Evolutionary conservation across 2,113 vertebrate species (phyloP).

Genomic region (Odontophorus gujanensis): DNA sequence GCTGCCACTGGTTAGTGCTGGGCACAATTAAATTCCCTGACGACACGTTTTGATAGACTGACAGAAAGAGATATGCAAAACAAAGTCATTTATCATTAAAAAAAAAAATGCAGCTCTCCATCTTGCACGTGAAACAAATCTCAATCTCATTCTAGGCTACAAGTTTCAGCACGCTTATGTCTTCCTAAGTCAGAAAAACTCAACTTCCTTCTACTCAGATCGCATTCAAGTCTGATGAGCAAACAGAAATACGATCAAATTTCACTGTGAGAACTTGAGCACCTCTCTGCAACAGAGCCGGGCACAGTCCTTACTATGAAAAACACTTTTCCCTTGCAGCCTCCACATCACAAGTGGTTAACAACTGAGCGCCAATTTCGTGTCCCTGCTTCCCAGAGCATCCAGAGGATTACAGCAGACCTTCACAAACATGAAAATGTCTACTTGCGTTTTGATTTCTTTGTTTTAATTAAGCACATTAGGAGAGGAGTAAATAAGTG

Average conservation of each 20-base stretch:
- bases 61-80: constrained; percentile 46
- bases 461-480: neutral
- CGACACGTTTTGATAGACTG: constrained; percentile 42
- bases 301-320: neutral
- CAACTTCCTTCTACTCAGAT: neutral
- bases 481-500: neutral
- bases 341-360: neutral
- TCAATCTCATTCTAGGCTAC: constrained; percentile 41
- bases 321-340: neutral
- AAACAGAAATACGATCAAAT: neutral
- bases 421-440: neutral
- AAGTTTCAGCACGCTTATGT: neutral
- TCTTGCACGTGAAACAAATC: neutral
- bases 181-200: neutral
- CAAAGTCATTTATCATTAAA: constrained; percentile 49
- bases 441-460: neutral
- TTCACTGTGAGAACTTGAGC: neutral
- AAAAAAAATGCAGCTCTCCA: constrained; percentile 6
- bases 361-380: neutral
- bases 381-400: neutral
- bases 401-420: neutral
- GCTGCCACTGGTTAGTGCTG: constrained; percentile 48
- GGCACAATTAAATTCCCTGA: constrained; percentile 21
- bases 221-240: neutral
- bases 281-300: neutral